Base-by-base conservation (phyloP, 2,113 vertebrate genomes). In the Deroptyus accipitrinus region DNA sequence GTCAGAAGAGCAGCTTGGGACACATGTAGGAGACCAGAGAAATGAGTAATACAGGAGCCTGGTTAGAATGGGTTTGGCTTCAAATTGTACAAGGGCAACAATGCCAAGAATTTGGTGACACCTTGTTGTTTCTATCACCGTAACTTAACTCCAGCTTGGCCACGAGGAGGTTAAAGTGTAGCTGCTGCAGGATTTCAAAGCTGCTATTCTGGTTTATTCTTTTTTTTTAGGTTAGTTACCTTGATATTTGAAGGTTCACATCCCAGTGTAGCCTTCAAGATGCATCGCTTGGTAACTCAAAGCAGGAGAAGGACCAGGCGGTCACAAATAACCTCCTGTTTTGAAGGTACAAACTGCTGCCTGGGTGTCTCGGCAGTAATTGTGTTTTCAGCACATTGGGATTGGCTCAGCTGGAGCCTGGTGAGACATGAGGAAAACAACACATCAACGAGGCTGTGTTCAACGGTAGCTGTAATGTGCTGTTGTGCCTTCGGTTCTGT, bases 391-490 rank as follows among this genome's bases (percentile, higher is more conserved):
- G 79, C 78, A 49, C 61, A 2, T 39, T 54, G 1, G 41, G 68
- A 30, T 57, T 2, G 0, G 46, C 57, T 89, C 51, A 3, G 9
- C n/a, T 1, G 0, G 85, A 80, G 80, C 75, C 83, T 57, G 91
- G 52, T 69, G 73, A 55, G 80, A 46, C 15, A 57, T 2, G 59
- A 79, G 67, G 72, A 69, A 85, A 84, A 61, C 33, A 77, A 16
- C 68, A 14, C 14, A 51, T 23, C 52, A 6, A 57, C 0, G 30
- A 63, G 39, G 4, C 0, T 20, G 54, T 54, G 28, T 24, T 37
- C 51, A 10, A 3, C 28, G 83, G 33, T 35, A 22, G 6, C 13
- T 39, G 63, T 39, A 6, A n/a, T 59, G 35, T 2, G 7, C 12
- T 55, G 55, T 7, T 27, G 59, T 37, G 83, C 68, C 74, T 76